These are phyloP conservation scores for Philereme vetulata DNA, from an alignment of 2,888 invertebrate genomes.

Conservation along the genomic window DNA sequence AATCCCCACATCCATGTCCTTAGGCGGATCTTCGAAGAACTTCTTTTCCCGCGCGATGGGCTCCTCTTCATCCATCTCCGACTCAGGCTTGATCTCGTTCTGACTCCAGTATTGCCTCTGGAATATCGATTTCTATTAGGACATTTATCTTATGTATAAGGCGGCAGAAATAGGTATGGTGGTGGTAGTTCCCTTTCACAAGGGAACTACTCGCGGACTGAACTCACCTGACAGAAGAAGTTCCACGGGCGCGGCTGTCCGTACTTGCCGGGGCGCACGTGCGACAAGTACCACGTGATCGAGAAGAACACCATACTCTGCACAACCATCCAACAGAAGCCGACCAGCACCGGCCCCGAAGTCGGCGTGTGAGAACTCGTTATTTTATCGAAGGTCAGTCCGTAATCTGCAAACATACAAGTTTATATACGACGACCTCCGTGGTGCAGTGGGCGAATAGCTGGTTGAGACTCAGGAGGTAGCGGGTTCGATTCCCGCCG, in stretches of 20 bases:
- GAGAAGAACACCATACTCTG: conserved; percentile 51
- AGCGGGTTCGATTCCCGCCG: too few species aligned
- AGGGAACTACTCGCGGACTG: not conserved
- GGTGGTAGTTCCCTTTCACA: too few species aligned
- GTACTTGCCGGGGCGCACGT: conserved; percentile 85
- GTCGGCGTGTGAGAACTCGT: conserved; percentile 11
- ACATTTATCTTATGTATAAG: not conserved
- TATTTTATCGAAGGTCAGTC: conserved; percentile 44
- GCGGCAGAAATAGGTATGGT: too few species aligned
- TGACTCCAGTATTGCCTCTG: conserved; percentile 58
- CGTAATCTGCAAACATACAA: conserved; percentile 42
- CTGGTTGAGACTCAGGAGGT: too few species aligned
- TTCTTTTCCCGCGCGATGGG: conserved; percentile 35
- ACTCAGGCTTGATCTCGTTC: conserved; percentile 48
- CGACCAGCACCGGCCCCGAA: conserved; percentile 31
- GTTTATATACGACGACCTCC: too few species aligned
- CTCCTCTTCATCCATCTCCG: conserved; percentile 35
- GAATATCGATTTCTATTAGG: conserved; percentile 12
- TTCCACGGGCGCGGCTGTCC: conserved; percentile 87
- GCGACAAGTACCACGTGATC: conserved; percentile 55
- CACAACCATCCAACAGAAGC: conserved; percentile 52
- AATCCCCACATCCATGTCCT: conserved; percentile 58
- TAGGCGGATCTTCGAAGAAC: conserved; percentile 52
- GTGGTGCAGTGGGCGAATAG: too few species aligned
- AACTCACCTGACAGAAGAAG: conserved; percentile 84